These are phyloP conservation scores for Zootoca vivipara DNA, from an alignment of 2,113 vertebrate species.

Conservation along the genomic window DNA sequence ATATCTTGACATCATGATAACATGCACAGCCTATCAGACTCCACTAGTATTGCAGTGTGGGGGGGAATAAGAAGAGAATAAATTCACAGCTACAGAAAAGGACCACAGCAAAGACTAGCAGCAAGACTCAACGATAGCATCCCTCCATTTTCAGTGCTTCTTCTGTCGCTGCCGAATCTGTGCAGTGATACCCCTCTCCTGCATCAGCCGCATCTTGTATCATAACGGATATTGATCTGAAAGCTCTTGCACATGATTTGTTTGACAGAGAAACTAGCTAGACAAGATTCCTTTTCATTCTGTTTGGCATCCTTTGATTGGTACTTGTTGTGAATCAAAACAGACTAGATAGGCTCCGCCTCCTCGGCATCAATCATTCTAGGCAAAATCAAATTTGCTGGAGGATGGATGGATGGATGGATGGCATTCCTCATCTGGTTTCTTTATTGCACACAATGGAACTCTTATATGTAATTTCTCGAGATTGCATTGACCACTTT, in stretches of 20 bases:
- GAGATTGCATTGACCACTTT: background rate
- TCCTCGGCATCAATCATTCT: background rate
- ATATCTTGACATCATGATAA: conserved; percentile 27
- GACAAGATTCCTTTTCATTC: background rate
- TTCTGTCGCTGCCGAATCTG: conserved; percentile 46
- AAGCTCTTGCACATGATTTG: background rate
- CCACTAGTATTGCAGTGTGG: conserved; percentile 52
- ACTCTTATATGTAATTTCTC: background rate
- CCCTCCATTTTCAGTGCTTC: conserved; percentile 42
- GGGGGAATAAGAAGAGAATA: conserved; percentile 1
- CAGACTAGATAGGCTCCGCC: background rate
- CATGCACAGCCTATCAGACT: conserved; percentile 27
- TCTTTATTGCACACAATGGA: background rate
- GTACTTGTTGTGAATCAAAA: background rate
- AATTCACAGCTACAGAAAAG: conserved; percentile 49
- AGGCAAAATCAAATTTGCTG: background rate
- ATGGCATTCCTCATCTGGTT: background rate
- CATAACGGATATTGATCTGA: conserved; percentile 30
- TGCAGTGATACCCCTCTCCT: conserved; percentile 43
- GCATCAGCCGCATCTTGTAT: conserved; percentile 49
- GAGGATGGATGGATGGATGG: background rate
- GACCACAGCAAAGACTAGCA: conserved; percentile 57
- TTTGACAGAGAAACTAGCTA: background rate
- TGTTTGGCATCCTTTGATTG: background rate
- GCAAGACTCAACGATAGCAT: conserved; percentile 56